Conservation (phyloP, 1,140 invertebrate genomes). For the Dinoponera quadriceps region DNA sequence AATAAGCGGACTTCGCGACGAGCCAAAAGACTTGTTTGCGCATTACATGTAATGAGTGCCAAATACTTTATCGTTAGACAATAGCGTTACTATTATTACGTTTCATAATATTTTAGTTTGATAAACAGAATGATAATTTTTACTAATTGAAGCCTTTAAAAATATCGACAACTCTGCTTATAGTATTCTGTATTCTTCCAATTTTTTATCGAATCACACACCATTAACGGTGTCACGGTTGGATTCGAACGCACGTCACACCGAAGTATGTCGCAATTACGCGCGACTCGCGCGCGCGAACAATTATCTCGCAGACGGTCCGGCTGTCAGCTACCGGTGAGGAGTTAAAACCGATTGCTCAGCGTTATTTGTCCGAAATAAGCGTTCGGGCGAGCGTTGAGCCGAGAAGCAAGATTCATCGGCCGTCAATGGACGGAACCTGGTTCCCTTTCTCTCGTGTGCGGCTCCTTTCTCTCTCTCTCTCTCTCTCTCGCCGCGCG, state of each 20-base stretch:
- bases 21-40: neutral
- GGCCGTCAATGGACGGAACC: constrained; percentile 33
- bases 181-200: too few species aligned
- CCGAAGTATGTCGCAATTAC: too few species aligned
- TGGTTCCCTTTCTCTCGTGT: neutral
- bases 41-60: too few species aligned
- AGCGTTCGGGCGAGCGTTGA: neutral
- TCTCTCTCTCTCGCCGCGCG: constrained; percentile 7
- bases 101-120: too few species aligned
- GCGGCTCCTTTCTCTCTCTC: neutral
- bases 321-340: constrained; percentile 20
- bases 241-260: too few species aligned
- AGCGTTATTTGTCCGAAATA: constrained; percentile 20
- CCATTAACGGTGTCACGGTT: neutral
- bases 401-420: constrained; percentile 29
- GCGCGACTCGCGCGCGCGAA: neutral
- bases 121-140: too few species aligned
- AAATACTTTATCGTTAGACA: too few species aligned
- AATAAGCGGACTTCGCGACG: constrained; percentile 6
- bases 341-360: constrained; percentile 22
- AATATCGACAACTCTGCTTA: too few species aligned
- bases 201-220: too few species aligned
- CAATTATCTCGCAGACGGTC: constrained; percentile 7
- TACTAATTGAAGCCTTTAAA: too few species aligned
- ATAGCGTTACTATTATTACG: too few species aligned